phyloP scores from a whole-genome alignment of 2,888 invertebrate genomes.

The Stomorhina lunata region DNA sequence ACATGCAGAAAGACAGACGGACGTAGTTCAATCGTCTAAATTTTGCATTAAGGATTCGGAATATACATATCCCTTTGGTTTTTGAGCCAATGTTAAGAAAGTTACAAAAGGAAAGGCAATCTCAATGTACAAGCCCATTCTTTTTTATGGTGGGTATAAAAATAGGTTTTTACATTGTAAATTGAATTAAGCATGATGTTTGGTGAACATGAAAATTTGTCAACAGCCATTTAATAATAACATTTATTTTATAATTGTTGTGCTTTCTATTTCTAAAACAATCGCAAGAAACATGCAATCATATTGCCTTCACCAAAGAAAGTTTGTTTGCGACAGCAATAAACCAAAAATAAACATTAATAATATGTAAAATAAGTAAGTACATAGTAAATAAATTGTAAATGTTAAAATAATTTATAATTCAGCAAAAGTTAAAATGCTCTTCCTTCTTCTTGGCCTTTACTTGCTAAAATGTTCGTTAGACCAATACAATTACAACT shows the following conservation, averaged over 20 bases:
- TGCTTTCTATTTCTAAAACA: constrained; percentile 28
- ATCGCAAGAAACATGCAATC: constrained; percentile 23
- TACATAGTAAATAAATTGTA: background rate
- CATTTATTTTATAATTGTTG: background rate
- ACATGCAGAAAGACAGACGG: too few species aligned
- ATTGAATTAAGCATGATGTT: background rate
- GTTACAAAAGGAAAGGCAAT: too few species aligned
- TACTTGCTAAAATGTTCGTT: background rate
- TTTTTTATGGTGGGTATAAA: too few species aligned
- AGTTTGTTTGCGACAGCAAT: constrained; percentile 27
- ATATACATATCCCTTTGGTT: too few species aligned
- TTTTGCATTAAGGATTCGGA: too few species aligned
- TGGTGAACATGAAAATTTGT: background rate
- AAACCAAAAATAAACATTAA: background rate
- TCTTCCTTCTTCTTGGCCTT: background rate
- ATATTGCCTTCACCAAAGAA: background rate
- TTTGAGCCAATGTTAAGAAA: too few species aligned
- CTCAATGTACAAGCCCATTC: too few species aligned
- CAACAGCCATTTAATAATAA: background rate
- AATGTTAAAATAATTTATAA: background rate
- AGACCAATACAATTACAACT: background rate
- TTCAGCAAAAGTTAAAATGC: background rate
- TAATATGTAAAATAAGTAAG: background rate
- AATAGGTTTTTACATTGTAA: too few species aligned
- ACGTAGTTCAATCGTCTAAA: too few species aligned